phyloP scores from a whole-genome alignment of 2,888 invertebrate species.

The Volucella inflata region DNA sequence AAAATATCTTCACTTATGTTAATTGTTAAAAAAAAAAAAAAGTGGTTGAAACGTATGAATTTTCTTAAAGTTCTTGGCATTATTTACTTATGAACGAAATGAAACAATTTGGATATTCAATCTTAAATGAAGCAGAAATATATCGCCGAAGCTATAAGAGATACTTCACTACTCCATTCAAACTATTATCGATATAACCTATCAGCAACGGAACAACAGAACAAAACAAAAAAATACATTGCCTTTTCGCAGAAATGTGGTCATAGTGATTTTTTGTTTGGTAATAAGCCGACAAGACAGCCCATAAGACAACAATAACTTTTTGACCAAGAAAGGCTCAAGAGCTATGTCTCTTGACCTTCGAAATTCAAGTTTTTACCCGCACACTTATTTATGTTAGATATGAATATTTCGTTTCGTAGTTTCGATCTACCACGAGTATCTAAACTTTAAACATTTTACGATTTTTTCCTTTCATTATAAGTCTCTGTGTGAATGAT shows the following conservation, averaged over 20 bases:
- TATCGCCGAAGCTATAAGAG: background rate
- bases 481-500: too few species aligned
- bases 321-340: constrained; percentile 19
- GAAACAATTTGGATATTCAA: constrained; percentile 2
- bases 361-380: constrained; percentile 67
- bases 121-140: constrained; percentile 49
- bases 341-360: constrained; percentile 65
- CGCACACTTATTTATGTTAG: constrained; percentile 30
- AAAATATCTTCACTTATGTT: too few species aligned
- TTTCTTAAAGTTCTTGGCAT: constrained; percentile 3
- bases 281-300: constrained; percentile 27
- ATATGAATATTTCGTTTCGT: background rate
- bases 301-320: constrained; percentile 38
- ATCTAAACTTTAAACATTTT: constrained; percentile 1
- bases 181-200: constrained; percentile 55
- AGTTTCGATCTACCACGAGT: constrained; percentile 12
- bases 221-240: constrained; percentile 42
- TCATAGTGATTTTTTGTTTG: constrained; percentile 42
- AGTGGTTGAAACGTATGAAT: too few species aligned
- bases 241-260: constrained; percentile 69
- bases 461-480: constrained; percentile 15
- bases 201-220: constrained; percentile 29
- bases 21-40: background rate
- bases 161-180: constrained; percentile 49
- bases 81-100: constrained; percentile 29